Base-by-base conservation (phyloP, 2,797 vertebrate genomes). In the Enteromius thamalakanensis region DNA sequence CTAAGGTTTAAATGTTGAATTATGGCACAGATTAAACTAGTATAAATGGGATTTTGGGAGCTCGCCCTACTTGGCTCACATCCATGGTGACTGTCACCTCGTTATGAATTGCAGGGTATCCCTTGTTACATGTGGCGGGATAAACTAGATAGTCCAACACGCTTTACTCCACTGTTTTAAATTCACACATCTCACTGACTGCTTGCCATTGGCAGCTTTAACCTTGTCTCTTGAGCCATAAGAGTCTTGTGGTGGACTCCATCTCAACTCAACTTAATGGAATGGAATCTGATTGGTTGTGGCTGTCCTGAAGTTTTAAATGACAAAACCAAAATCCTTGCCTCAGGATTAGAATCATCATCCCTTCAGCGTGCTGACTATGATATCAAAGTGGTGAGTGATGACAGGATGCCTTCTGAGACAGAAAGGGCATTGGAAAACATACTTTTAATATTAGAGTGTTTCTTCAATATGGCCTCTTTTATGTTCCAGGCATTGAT, bases 281-380 rank as follows among this genome's bases (percentile, higher is more conserved):
- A 76, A 77, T 77, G 62, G 47, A 67, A 58, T 29, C 23, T 47
- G 81, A 83, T 83, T 70, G 49, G 74, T 37, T 69, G 80, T 76
- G 62, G 71, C 71, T 76, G 40, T 67, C 71, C 62, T 65, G 60
- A 79, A 79, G 62, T 72, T 72, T 80, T 81, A 34, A 75, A 76
- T 37, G 23, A 53, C 60, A 64, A 42, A 75, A 75, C 47, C 79
- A 71, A 82, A 76, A 76, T 55, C 47, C 47, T 68, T 67, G 64
- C 60, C 34, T 76, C 80, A 55, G 45, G 60, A 82, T 76, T 75
- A 76, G 45, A 82, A 45, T 82, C 81, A 82, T 55, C 64, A 21
- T 68, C 49, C 32, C 74, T 68, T 37, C 15, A 81, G 58, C 19
- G 19, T 74, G 45, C 29, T 81, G 70, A 81, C 71, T 81, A 75